These are phyloP conservation scores for Micronisus gabar DNA, from an alignment of 2,113 vertebrate species.

Conservation along the genomic window DNA sequence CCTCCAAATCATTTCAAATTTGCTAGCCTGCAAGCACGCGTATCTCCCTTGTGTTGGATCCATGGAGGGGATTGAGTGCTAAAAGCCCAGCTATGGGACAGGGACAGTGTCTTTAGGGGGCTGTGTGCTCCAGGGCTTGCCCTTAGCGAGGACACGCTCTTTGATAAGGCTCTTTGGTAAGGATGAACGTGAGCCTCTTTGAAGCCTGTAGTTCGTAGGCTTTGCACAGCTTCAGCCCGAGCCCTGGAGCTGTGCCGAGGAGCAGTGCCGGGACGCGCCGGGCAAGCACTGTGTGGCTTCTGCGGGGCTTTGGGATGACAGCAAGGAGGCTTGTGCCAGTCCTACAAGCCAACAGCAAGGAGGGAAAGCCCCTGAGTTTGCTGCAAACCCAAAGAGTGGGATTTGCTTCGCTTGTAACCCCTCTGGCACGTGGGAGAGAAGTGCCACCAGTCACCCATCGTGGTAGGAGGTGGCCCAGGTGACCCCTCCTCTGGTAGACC, in stretches of 20 bases:
- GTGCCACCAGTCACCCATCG: neutral
- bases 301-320: neutral
- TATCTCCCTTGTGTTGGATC: neutral
- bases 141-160: neutral
- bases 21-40: neutral
- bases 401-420: neutral
- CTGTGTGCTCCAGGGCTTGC: neutral
- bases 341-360: neutral
- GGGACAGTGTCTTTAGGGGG: neutral
- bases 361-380: neutral
- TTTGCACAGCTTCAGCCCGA: neutral
- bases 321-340: neutral
- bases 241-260: neutral
- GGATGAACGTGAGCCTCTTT: neutral
- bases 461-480: neutral
- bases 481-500: neutral
- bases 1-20: neutral
- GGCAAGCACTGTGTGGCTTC: accelerated
- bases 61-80: accelerated
- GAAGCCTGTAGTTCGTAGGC: neutral
- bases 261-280: accelerated
- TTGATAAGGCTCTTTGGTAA: neutral
- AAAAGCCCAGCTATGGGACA: neutral
- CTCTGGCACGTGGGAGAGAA: neutral
- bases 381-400: neutral